Conservation (phyloP, 1,140 invertebrate genomes). For the Lasaia peninsularis region DNA sequence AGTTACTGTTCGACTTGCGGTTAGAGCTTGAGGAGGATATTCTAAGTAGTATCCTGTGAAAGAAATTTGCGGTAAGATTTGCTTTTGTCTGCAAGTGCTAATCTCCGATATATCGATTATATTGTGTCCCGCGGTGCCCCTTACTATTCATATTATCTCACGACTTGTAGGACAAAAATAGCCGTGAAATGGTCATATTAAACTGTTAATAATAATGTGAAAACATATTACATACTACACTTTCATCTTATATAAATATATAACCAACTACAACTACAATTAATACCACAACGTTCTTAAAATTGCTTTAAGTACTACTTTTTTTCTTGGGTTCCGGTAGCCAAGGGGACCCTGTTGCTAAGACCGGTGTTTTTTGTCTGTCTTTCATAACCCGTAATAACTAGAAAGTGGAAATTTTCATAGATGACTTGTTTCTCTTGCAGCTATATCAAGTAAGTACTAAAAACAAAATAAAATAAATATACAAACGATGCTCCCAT, state of each 20-base stretch:
- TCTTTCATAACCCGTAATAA: no score
- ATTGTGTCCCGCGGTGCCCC: conserved; percentile 16
- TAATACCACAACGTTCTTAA: no score
- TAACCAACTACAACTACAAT: no score
- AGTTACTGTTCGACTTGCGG: not conserved
- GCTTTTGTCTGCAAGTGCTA: conserved; percentile 30
- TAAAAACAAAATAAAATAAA: no score
- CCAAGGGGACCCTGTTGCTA: no score
- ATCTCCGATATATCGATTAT: conserved; percentile 34
- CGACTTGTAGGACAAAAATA: conserved; percentile 2
- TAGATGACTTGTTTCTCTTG: no score
- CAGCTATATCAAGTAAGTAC: no score
- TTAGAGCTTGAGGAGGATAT: conserved; percentile 11
- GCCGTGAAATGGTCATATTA: not conserved
- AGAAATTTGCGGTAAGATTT: conserved; percentile 28
- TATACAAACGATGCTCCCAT: no score
- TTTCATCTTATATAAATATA: not conserved
- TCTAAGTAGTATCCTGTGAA: conserved; percentile 27
- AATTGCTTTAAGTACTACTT: no score
- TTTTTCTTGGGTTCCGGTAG: no score
- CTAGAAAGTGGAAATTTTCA: no score
- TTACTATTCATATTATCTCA: conserved; percentile 24
- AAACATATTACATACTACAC: not conserved
- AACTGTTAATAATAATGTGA: not conserved
- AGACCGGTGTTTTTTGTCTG: no score